Conservation (phyloP, 2,113 vertebrate species). For the Beaufortia kweichowensis region DNA sequence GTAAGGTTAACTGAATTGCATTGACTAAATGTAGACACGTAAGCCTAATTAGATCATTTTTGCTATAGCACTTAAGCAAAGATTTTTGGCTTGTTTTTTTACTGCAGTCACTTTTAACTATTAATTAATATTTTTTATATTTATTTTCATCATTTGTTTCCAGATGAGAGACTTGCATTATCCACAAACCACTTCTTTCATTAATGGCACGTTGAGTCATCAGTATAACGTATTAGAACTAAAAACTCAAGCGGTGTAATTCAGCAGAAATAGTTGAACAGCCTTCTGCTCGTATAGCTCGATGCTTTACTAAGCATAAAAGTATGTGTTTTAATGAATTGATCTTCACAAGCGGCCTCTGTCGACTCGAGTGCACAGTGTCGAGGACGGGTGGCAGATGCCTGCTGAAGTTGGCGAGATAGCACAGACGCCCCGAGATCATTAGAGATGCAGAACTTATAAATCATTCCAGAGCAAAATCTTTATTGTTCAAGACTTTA, state of each 20-base stretch:
- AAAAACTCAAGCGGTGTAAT: conserved; percentile 29
- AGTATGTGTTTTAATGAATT: conserved; percentile 42
- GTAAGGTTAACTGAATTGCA: too few species aligned
- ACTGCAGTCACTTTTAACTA: too few species aligned
- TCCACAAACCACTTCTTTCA: neutral
- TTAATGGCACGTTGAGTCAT: conserved; percentile 42
- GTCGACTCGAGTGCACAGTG: conserved; percentile 47
- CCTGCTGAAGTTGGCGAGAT: conserved; percentile 51
- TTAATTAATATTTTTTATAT: too few species aligned
- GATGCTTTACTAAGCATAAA: conserved; percentile 22
- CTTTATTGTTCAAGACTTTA: conserved; percentile 39
- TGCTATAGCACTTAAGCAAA: too few species aligned
- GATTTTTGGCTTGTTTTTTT: too few species aligned
- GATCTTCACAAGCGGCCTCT: conserved; percentile 52
- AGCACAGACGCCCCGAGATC: conserved; percentile 47
- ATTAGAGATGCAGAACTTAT: conserved; percentile 48
- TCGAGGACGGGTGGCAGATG: conserved; percentile 51
- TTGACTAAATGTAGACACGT: too few species aligned
- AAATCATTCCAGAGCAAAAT: conserved; percentile 46
- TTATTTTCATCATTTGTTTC: neutral
- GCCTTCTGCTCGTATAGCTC: conserved; percentile 17
- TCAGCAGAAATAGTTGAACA: conserved; percentile 32
- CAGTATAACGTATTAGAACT: conserved; percentile 20
- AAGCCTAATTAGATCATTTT: too few species aligned
- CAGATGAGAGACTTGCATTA: neutral